Base-by-base conservation (phyloP, 2,797 vertebrate species). In the Perodicticus potto region DNA sequence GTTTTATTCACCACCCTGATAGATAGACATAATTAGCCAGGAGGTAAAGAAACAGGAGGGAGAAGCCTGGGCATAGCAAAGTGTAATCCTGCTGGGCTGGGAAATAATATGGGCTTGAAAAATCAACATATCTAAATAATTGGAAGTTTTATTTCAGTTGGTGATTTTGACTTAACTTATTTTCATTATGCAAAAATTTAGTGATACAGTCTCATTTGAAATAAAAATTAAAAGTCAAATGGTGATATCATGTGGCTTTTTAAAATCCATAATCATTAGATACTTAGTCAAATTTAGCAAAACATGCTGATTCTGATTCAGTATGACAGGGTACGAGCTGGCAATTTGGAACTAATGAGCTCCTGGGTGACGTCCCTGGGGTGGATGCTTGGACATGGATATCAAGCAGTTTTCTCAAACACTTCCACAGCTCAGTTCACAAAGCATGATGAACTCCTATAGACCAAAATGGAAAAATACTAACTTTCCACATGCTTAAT, bases 161-260 rank as follows among this genome's bases (percentile, higher is more conserved):
- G 40, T 70, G 25, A 69, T 45, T 34, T 5, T 13, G 72, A 55
- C 32, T 86, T 81, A 63, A 82, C 23, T 9, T 45, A 3, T 84
- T 82, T 78, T 69, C 7, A 32, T 82, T 59, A 34, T 77, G 23
- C 49, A 86, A 80, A n/a, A 65, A 29, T 11, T 9, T 43, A 83
- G 22, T 27, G 65, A 76, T 43, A 53, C 78, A 89, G 7, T 78
- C 10, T 86, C 14, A 16, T 85, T 76, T 90, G 90, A 95, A 63
- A 73, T 72, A 55, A 91, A 57, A 69, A 34, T 34, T 17, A 37
- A 92, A 45, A 55, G 20, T 78, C 23, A 37, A 92, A 25, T 7
- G 4, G 1, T 22, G 23, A 13, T 3, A 13, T 40, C 19, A 2
- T 34, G n/a, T 55, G 55, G 14, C 49, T n/a, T 19, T 67, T 59